A percentile compares a stretch with the other conserved stretches of the same genome.
These are phyloP conservation scores for Hirtodrosophila cameraria DNA, from an alignment of 2,888 invertebrate species.

Conservation along the genomic window DNA sequence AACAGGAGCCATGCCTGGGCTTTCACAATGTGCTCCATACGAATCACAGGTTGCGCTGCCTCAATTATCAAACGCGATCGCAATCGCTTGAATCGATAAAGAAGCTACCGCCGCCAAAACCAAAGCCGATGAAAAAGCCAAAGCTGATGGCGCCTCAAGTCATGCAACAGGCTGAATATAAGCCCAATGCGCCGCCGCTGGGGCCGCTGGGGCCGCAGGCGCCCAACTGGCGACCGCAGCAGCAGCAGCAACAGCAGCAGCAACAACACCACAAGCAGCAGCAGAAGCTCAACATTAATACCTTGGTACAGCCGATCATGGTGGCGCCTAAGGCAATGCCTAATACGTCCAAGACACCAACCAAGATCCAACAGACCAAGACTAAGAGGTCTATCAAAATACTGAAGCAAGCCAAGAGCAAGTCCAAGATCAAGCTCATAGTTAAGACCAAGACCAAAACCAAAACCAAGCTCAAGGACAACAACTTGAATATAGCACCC, in stretches of 20 bases:
- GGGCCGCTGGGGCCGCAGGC: slow-evolving; percentile 47
- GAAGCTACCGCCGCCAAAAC: too few species aligned
- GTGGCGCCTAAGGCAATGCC: neutral
- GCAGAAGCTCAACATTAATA: neutral
- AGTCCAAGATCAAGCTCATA: neutral
- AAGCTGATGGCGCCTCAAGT: neutral
- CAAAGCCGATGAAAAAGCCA: neutral
- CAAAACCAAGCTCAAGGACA: neutral
- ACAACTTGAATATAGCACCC: neutral
- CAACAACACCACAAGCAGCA: slow-evolving; percentile 1
- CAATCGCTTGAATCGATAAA: neutral
- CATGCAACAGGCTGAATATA: neutral
- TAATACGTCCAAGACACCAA: neutral
- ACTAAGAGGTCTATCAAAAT: neutral
- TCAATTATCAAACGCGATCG: slow-evolving; percentile 4
- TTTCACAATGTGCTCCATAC: slow-evolving; percentile 48
- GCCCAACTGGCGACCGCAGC: slow-evolving; percentile 37
- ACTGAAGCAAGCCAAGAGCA: neutral
- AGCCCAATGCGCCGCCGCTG: slow-evolving; percentile 26
- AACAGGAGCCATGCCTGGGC: slow-evolving; percentile 33
- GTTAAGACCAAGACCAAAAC: neutral
- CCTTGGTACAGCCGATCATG: neutral
- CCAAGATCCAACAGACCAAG: neutral
- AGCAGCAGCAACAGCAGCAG: slow-evolving; percentile 35
- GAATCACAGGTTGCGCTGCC: slow-evolving; percentile 49